phyloP scores from a whole-genome alignment of 2,888 invertebrate genomes.

The Drosophila conformis region DNA sequence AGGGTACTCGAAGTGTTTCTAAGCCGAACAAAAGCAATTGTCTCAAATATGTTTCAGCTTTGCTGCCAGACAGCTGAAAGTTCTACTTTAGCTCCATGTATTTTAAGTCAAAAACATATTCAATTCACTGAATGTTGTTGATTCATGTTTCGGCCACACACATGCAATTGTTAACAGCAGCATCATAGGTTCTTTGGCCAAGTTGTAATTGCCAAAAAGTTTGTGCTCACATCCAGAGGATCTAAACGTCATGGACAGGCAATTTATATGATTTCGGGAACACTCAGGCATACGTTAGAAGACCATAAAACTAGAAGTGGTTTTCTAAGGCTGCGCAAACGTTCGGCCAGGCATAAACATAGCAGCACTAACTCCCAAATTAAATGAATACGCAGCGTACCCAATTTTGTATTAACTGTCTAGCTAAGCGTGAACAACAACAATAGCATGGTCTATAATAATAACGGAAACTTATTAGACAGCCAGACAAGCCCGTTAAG shows the following conservation, averaged over 20 bases:
- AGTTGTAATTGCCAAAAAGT: constrained; percentile 52
- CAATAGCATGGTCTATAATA: constrained; percentile 61
- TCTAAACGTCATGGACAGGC: constrained; percentile 33
- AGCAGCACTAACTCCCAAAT: constrained; percentile 47
- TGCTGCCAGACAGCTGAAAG: background rate
- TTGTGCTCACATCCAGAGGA: constrained; percentile 30
- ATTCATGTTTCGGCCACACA: constrained; percentile 1
- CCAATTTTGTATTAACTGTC: constrained; percentile 68
- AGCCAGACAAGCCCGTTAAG: constrained; percentile 37
- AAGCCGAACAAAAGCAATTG: constrained; percentile 16
- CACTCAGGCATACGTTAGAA: constrained; percentile 45
- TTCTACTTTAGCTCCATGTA: background rate
- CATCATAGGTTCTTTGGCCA: constrained; percentile 20
- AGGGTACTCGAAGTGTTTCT: constrained; percentile 3
- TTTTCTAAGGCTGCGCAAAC: constrained; percentile 28
- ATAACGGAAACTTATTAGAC: constrained; percentile 74
- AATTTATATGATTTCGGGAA: constrained; percentile 68
- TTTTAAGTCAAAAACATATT: constrained; percentile 25
- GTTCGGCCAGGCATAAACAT: constrained; percentile 53
- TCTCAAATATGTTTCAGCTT: constrained; percentile 14
- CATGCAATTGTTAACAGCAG: constrained; percentile 23
- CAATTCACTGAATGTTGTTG: constrained; percentile 15
- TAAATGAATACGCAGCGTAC: constrained; percentile 60
- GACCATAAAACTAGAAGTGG: constrained; percentile 67
- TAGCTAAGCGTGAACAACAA: constrained; percentile 56